phyloP scores from a whole-genome alignment of 2,113 vertebrate species.

The Sterna hirundo region DNA sequence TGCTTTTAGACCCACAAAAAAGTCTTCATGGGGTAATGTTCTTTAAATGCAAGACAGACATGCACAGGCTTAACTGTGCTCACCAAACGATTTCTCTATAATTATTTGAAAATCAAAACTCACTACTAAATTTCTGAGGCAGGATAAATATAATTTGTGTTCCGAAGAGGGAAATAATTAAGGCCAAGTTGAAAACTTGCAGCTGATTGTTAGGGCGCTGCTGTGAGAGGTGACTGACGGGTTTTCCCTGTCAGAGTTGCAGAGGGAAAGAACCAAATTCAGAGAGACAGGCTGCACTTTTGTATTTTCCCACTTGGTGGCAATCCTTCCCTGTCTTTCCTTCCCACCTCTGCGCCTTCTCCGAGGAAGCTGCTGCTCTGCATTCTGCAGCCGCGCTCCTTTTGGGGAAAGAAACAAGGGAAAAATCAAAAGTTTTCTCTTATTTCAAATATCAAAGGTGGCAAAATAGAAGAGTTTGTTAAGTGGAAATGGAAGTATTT shows the following conservation, averaged over 20 bases:
- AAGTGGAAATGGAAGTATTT: conserved; percentile 12
- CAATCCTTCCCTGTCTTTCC: neutral
- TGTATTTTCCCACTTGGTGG: conserved; percentile 66
- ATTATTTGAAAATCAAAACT: neutral
- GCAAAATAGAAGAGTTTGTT: neutral
- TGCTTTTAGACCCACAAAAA: neutral
- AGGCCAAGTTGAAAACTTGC: neutral
- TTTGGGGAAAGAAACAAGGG: neutral
- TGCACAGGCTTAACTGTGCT: neutral
- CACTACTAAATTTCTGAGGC: neutral
- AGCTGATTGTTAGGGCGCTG: neutral
- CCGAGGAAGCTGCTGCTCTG: neutral
- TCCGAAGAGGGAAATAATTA: neutral
- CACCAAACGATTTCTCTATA: neutral
- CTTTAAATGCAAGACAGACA: neutral
- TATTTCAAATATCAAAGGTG: conserved; percentile 6
- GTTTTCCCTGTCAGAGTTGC: neutral
- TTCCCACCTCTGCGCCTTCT: neutral
- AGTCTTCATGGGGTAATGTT: neutral
- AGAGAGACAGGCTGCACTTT: neutral
- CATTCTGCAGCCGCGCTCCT: neutral
- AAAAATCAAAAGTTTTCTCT: neutral
- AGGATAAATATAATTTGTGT: neutral
- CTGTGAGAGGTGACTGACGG: neutral
- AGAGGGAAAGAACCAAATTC: neutral